phyloP scores from a whole-genome alignment of 1,140 invertebrate genomes.

The Dreissena rostriformis region DNA sequence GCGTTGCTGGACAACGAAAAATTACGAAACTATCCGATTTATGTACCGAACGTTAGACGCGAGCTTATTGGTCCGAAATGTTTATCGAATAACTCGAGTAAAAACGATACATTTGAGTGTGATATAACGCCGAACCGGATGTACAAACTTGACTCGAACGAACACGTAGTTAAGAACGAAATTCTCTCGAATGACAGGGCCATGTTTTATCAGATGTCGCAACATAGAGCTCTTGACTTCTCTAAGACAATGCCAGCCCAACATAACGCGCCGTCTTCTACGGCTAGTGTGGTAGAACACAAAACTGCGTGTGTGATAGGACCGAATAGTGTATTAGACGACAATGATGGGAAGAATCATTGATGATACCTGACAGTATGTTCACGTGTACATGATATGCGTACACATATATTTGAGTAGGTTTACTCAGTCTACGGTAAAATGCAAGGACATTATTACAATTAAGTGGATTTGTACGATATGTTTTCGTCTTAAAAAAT shows the following conservation, averaged over 20 bases:
- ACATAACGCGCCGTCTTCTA: no score
- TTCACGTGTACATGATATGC: background rate
- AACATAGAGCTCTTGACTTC: background rate
- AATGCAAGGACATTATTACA: no score
- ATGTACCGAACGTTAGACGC: slow-evolving; percentile 2
- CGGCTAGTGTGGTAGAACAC: no score
- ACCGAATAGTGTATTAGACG: background rate
- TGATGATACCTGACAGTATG: background rate
- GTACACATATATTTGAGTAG: background rate
- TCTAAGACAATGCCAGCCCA: background rate
- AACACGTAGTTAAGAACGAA: slow-evolving; percentile 7
- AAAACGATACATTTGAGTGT: background rate
- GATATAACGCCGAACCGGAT: background rate
- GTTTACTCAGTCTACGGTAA: no score
- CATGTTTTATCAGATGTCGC: background rate
- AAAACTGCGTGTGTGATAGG: background rate
- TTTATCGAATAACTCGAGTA: background rate
- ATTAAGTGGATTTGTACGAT: no score
- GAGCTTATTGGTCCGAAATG: background rate
- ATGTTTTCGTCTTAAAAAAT: no score
- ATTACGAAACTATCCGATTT: slow-evolving; percentile 28
- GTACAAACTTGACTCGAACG: background rate
- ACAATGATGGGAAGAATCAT: background rate
- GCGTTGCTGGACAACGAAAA: slow-evolving; percentile 25
- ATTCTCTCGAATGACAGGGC: background rate